These are phyloP conservation scores for Chrysomela aeneicollis DNA, from an alignment of 2,888 invertebrate genomes.

Conservation along the genomic window DNA sequence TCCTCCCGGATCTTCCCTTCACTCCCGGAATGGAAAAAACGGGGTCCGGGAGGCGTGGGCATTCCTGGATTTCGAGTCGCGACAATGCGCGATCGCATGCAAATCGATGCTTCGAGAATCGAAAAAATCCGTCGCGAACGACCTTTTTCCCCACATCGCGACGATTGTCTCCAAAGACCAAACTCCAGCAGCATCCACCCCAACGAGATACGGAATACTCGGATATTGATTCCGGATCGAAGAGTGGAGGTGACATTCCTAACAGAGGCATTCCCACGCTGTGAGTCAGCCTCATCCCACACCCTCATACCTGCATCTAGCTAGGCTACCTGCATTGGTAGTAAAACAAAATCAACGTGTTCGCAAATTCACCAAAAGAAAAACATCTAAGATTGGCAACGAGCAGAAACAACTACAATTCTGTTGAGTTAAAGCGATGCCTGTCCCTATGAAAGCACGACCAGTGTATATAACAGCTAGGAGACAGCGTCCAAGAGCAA, in stretches of 20 bases:
- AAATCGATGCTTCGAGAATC: not conserved
- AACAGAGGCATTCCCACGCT: not conserved
- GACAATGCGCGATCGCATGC: not conserved
- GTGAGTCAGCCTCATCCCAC: no score
- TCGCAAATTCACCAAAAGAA: no score
- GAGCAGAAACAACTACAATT: no score
- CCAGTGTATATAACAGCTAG: no score
- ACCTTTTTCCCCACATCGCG: slow-evolving; percentile 44
- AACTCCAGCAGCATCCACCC: slow-evolving; percentile 53
- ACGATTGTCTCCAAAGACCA: slow-evolving; percentile 54
- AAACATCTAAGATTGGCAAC: no score
- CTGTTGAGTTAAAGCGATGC: no score
- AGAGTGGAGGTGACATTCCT: slow-evolving; percentile 46
- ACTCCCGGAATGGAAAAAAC: not conserved
- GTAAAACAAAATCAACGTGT: no score
- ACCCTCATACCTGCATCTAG: no score
- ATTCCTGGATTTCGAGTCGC: not conserved
- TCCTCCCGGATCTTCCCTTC: not conserved
- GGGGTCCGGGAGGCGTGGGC: not conserved
- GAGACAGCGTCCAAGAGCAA: no score
- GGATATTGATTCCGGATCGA: slow-evolving; percentile 61
- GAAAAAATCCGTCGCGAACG: slow-evolving; percentile 45
- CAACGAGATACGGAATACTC: slow-evolving; percentile 60
- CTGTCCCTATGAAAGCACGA: no score
- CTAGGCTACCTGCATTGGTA: no score